Evolutionary conservation across 2,797 vertebrate species (phyloP), one percentile per base, ranked within the genome.

Genomic region (Enteromius treurensis): DNA sequence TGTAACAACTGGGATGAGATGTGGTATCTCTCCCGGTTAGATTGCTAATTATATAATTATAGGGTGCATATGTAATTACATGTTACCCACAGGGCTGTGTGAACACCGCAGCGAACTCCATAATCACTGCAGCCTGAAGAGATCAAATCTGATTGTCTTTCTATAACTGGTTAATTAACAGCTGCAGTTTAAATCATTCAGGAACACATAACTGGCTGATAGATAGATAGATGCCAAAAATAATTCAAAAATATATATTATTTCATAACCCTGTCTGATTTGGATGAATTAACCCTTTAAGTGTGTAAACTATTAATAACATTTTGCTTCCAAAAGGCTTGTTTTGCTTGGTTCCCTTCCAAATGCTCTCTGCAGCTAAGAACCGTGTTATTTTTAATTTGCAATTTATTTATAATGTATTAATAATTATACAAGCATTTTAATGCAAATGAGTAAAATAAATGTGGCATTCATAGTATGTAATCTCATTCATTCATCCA

Each of bases 21-120:
- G 67, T 64, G 15, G 3, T 23, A 71, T 71, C 49, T 68, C 19
- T 26, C 19, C 15, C 26, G 3, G 11, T 9, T 47, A 40, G 8
- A 8, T 45, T 21, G 49, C 26, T 83, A 77, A 83, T 80, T 81
- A 77, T 81, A 42, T 73, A 47, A 77, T 85, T 85, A 49, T 60
- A 60, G n/a, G 10, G 13, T 67, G 49, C 29, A 51, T 58, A 13
- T 64, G 49, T 68, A 51, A 85, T 73, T 77, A 76, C 65, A 62
- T 49, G 47, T 65, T 49, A 29, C 42, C 34, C 13, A 32, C 17
- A 85, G 40, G 79, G 67, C 32, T 64, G 23, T 64, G n/a, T 71
- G 26, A 73, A 29, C 49, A 73, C 13, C 4, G 5, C 64, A 49
- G 40, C 14, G 7, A 60, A 21, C 42, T 73, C 15, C 6, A 60